A percentile compares a stretch with the other conserved stretches of the same genome.
Evolutionary conservation across 2,888 invertebrate genomes (phyloP).

Genomic region (Rhagonycha fulva): DNA sequence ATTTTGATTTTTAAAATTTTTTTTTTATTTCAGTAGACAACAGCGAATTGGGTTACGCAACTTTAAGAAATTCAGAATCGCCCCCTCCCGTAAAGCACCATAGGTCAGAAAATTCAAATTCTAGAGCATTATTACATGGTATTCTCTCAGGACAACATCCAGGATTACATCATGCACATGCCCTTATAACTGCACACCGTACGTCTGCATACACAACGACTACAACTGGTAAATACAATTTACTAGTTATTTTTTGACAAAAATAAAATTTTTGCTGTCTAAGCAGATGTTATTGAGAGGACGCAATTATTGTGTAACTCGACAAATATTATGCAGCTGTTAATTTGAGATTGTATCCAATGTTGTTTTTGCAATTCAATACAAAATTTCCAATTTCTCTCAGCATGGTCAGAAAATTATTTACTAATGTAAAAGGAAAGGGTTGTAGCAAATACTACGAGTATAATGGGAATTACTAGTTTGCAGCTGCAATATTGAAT

Average conservation of each 20-base stretch:
- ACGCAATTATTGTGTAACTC: not conserved
- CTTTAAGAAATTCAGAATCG: constrained; percentile 39
- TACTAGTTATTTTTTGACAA: not conserved
- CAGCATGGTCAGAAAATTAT: not conserved
- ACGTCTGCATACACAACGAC: constrained; percentile 68
- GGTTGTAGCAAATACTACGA: constrained; percentile 18
- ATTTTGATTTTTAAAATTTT: no score
- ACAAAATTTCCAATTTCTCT: constrained; percentile 9
- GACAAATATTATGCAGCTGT: not conserved
- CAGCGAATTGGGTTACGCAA: constrained; percentile 57
- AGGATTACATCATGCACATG: constrained; percentile 47
- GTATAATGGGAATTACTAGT: constrained; percentile 11
- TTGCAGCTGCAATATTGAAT: constrained; percentile 23
- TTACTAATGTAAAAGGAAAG: constrained; percentile 17
- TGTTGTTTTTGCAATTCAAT: constrained; percentile 21
- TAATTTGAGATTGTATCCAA: not conserved
- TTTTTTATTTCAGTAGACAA: constrained; percentile 63
- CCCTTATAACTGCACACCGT: constrained; percentile 58
- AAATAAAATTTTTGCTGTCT: not conserved
- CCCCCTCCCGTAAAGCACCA: constrained; percentile 37
- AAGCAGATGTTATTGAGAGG: not conserved
- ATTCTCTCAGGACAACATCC: constrained; percentile 64
- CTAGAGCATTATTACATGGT: constrained; percentile 64
- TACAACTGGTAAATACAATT: constrained; percentile 60
- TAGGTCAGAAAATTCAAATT: constrained; percentile 29